Conservation (phyloP, 2,888 invertebrate genomes). For the Agrypnus murinus region DNA sequence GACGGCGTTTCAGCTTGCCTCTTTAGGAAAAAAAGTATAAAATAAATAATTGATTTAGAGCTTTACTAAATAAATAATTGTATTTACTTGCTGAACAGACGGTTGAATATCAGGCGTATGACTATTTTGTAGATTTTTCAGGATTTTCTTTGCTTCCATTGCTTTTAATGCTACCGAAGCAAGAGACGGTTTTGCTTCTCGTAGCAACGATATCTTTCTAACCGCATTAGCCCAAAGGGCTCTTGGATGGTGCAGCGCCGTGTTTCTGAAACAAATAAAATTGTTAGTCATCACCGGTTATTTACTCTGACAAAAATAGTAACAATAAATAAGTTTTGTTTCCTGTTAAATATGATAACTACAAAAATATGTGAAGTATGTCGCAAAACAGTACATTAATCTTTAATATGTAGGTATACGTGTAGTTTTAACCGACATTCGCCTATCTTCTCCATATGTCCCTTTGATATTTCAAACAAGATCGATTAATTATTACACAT, state of each 20-base stretch:
- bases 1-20: conserved; percentile 58
- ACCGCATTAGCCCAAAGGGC: conserved; percentile 66
- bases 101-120: conserved; percentile 33
- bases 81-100: conserved; percentile 26
- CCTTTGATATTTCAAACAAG: conserved; percentile 25
- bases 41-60: too few relatives aligned
- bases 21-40: conserved; percentile 50
- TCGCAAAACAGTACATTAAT: conserved; percentile 32
- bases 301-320: too few relatives aligned
- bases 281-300: too few relatives aligned
- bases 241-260: conserved; percentile 52
- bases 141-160: conserved; percentile 61
- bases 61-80: too few relatives aligned
- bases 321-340: background rate
- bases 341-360: conserved; percentile 9
- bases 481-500: conserved; percentile 41
- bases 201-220: conserved; percentile 62
- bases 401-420: background rate
- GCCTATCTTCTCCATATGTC: conserved; percentile 43
- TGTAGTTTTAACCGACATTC: conserved; percentile 29
- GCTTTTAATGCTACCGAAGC: conserved; percentile 63
- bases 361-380: conserved; percentile 2
- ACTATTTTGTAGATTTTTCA: conserved; percentile 41
- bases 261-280: conserved; percentile 38
- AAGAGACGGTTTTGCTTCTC: conserved; percentile 61